Conservation (phyloP, 2,113 vertebrate genomes). For the Poicephalus meyeri region DNA sequence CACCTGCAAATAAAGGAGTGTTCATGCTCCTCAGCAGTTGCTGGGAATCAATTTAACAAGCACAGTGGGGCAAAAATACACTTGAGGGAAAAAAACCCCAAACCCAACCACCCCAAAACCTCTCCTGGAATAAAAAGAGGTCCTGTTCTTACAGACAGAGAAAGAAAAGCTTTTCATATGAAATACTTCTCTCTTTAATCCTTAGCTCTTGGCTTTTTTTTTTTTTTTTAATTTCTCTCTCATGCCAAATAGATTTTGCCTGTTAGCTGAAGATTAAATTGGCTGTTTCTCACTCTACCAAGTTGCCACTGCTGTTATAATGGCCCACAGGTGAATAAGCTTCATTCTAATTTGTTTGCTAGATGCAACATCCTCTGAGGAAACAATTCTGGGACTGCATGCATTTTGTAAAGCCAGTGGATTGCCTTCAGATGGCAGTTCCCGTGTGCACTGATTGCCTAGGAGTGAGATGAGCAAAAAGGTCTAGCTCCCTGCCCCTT, state of each 20-base stretch:
- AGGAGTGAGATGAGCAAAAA: neutral
- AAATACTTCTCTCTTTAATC: neutral
- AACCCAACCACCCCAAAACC: neutral
- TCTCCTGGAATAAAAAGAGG: neutral
- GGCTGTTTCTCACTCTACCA: neutral
- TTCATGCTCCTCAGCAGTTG: neutral
- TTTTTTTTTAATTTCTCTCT: neutral
- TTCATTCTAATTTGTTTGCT: constrained; percentile 25
- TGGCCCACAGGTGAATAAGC: constrained; percentile 21
- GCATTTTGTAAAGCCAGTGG: neutral
- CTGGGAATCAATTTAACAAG: neutral
- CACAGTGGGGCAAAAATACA: neutral
- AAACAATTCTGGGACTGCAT: constrained; percentile 18
- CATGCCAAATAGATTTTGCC: neutral
- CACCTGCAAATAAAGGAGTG: constrained; percentile 2
- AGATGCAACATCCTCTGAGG: neutral
- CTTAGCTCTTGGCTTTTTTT: neutral
- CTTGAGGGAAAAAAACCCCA: accelerated
- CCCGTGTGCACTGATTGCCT: neutral
- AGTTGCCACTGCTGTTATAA: neutral
- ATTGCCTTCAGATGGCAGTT: constrained; percentile 25
- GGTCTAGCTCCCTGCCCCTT: neutral
- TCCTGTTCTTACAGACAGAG: neutral
- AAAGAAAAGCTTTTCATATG: neutral
- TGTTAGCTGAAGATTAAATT: constrained; percentile 26